phyloP scores from a whole-genome alignment of 2,797 vertebrate species.

The Arnoldichthys spilopterus region DNA sequence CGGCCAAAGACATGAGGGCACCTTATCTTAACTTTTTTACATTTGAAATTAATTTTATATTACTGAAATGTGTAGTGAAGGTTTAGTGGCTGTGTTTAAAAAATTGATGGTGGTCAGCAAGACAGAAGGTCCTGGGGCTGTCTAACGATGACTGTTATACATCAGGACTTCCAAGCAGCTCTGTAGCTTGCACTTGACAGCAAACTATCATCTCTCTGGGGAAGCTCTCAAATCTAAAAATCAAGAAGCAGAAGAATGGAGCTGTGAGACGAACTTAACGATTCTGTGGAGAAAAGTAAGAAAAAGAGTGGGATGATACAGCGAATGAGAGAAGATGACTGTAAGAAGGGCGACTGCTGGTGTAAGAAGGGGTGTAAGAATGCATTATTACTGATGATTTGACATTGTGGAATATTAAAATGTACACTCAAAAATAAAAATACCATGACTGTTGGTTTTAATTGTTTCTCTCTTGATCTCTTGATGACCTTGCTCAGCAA shows the following conservation, averaged over 20 bases:
- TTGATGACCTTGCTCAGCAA: too few relatives aligned
- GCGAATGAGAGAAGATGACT: not conserved
- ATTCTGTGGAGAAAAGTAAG: not conserved
- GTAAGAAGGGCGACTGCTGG: too few relatives aligned
- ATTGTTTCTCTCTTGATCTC: too few relatives aligned
- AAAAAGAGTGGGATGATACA: not conserved
- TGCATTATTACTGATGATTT: too few relatives aligned
- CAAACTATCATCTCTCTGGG: not conserved
- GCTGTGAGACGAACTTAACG: not conserved
- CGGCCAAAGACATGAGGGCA: too few relatives aligned
- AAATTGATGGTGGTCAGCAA: not conserved
- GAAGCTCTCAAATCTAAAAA: not conserved
- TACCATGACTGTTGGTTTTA: too few relatives aligned
- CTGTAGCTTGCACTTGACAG: not conserved
- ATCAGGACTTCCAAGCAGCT: not conserved
- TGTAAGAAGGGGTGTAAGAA: not conserved
- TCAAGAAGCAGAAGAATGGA: conserved; percentile 2
- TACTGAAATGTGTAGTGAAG: too few relatives aligned
- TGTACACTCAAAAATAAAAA: too few relatives aligned
- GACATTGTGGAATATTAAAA: too few relatives aligned
- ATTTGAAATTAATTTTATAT: too few relatives aligned
- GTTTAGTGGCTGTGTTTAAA: too few relatives aligned
- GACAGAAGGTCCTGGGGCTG: not conserved
- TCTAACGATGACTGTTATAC: not conserved
- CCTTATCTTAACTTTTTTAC: too few relatives aligned